Evolutionary conservation across 2,888 invertebrate genomes (phyloP), one percentile per base, ranked within the genome.

Genomic region (Operophtera brumata): DNA sequence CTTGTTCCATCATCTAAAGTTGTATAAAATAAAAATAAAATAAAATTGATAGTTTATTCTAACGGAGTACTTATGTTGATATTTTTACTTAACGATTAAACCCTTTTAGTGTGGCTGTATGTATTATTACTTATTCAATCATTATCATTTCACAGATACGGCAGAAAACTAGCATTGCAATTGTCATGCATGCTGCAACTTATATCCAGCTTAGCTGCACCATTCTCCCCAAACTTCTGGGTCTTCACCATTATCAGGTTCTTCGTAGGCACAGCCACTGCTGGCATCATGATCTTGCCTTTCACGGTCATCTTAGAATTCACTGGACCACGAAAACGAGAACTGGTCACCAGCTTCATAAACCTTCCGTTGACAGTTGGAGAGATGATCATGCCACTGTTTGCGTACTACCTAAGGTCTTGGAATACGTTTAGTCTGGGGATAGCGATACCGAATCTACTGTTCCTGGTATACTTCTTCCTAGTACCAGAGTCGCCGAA

Each of bases 401-500:
- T 93, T 26, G 91, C 93, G 0, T 94, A 92, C 67, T 91, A 81
- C 59, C 84, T 93, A 40, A 90, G 93, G 5, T 86, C 91, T 20
- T 94, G 94, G 94, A 82, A 91, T 14, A 84, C 82, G 64, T 91
- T 92, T 47, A 92, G 93, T 67, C 77, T 94, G 40, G 90, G 91
- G 0, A 78, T 93, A 35, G 92, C 93, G 0, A 68, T 93, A 10
- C 92, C 91, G 0, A 88, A 87, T 13, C 60, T 90, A 5, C 57
- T 94, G 26, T 88, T 93, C 46, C 80, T 93, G 30, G 73, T 88
- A 0, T 94, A 93, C 61, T 92, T 92, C 66, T 93, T 93, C 89
- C 67, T 93, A 9, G 78, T 95, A 35, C 94, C 94, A 0, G 95
- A 95, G 77, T 94, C 95, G 0, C 95, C 95, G 0, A 91, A 95